Base-by-base conservation (phyloP, 2,888 invertebrate genomes). In the Stegana nigrithorax region DNA sequence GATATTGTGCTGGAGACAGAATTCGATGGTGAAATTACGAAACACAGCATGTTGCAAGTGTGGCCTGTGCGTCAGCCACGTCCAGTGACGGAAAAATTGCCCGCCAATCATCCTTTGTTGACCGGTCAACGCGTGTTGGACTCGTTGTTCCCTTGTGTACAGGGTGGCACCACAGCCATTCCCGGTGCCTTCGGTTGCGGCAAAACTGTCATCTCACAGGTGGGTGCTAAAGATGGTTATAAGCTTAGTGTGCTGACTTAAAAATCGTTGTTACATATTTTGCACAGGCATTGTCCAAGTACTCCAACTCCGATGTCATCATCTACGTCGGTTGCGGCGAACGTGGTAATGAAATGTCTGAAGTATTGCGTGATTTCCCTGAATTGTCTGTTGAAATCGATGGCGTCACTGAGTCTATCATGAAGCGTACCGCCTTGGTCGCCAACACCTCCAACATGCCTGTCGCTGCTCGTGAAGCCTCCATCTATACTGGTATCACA, bases 391-490 rank as follows among this genome's bases (percentile, higher is more conserved):
- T 98, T 80, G 98, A 99, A 87, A 96, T 99, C 79, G 96, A 97
- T 14, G 99, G 99, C 8, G 90, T 91, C 42, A 95, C 94, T 1
- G 99, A 98, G 85, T 97, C 98, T 74, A 99, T 99, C 87, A 99
- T 99, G 99, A 98, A 98, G 89, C 93, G 99, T 87, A 99, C 99
- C 2, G 95, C 98, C 36, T 89, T 99, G 65, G 99, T 99, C 19
- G 99, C 99, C 81, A 99, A 99, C 88, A 99, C 99, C 27, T 99
- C 98, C 70, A 99, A 99, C 94, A 99, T 99, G 99, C 99, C 99
- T 84, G 99, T 99, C 68, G 99, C 99, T 81, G 99, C 99, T 86
- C 93, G 99, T 87, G 99, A 99, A 88, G 99, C 99, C 66, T 99
- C 98, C 85, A 99, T 99, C 86, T 99, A 99, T 87, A 99, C 99